phyloP scores from a whole-genome alignment of 2,888 invertebrate species.

The Cynaeus angustus region DNA sequence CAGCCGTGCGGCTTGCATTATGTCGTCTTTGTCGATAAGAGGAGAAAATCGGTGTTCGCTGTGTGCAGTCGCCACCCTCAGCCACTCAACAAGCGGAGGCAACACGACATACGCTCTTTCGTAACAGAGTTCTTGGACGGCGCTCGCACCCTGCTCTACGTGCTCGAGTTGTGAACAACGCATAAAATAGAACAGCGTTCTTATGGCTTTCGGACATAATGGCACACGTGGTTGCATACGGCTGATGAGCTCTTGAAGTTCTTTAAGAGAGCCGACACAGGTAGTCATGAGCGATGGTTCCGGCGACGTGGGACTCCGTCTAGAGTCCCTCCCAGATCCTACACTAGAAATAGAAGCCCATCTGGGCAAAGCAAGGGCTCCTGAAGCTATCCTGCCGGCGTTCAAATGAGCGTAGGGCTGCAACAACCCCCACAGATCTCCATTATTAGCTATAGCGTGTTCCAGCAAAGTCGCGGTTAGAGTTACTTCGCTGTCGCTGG shows the following conservation, averaged over 20 bases:
- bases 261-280: conserved; percentile 88
- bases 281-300: conserved; percentile 88
- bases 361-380: conserved; percentile 87
- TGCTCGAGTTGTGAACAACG: conserved; percentile 85
- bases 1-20: conserved; percentile 90
- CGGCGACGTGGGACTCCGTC: conserved; percentile 71
- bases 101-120: conserved; percentile 91
- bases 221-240: conserved; percentile 74
- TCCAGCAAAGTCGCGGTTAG: conserved; percentile 88
- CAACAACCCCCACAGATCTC: conserved; percentile 91
- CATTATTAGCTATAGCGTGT: conserved; percentile 88
- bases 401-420: conserved; percentile 94
- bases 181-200: conserved; percentile 93
- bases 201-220: conserved; percentile 81
- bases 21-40: conserved; percentile 85
- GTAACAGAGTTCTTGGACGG: conserved; percentile 81
- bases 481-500: conserved; percentile 76
- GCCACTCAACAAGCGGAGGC: conserved; percentile 94
- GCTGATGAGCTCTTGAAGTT: conserved; percentile 84
- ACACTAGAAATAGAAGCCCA: conserved; percentile 77
- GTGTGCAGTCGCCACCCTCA: conserved; percentile 88
- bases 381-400: conserved; percentile 90
- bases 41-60: conserved; percentile 86
- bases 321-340: conserved; percentile 70
- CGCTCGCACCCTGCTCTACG: conserved; percentile 66